A percentile compares a stretch with the other conserved stretches of the same genome.
phyloP scores from a whole-genome alignment of 1,140 invertebrate genomes.

The Galleria mellonella region DNA sequence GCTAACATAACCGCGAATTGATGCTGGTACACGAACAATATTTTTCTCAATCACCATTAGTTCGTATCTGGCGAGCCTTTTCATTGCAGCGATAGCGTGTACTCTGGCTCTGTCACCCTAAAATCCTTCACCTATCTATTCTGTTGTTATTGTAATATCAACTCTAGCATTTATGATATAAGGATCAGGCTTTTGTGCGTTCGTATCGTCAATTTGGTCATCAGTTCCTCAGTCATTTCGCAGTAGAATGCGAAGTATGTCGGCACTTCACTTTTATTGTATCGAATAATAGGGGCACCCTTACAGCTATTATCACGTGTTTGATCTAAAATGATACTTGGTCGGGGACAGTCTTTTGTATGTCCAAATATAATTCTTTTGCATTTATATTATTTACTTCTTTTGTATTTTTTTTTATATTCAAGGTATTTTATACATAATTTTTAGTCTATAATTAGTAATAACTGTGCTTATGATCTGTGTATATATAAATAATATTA shows the following conservation, averaged over 20 bases:
- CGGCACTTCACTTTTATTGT: conserved; percentile 73
- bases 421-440: too few relatives aligned
- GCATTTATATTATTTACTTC: too few relatives aligned
- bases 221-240: conserved; percentile 40
- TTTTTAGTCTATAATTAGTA: too few relatives aligned
- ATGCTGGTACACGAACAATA: conserved; percentile 52
- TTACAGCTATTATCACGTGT: conserved; percentile 72
- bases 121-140: conserved; percentile 38
- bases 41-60: conserved; percentile 74
- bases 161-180: conserved; percentile 12
- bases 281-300: conserved; percentile 73
- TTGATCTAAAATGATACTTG: conserved; percentile 73
- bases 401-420: too few relatives aligned
- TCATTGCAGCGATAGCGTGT: conserved; percentile 44
- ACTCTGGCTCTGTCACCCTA: conserved; percentile 33
- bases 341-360: conserved; percentile 16
- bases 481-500: too few relatives aligned
- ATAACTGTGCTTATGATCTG: too few relatives aligned
- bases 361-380: background rate
- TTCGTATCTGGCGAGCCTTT: conserved; percentile 61
- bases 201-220: conserved; percentile 32
- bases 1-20: conserved; percentile 62
- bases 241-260: conserved; percentile 70
- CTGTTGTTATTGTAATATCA: conserved; percentile 12
- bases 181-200: conserved; percentile 17